phyloP scores from a whole-genome alignment of 2,113 vertebrate genomes.

The Misgurnus anguillicaudatus region DNA sequence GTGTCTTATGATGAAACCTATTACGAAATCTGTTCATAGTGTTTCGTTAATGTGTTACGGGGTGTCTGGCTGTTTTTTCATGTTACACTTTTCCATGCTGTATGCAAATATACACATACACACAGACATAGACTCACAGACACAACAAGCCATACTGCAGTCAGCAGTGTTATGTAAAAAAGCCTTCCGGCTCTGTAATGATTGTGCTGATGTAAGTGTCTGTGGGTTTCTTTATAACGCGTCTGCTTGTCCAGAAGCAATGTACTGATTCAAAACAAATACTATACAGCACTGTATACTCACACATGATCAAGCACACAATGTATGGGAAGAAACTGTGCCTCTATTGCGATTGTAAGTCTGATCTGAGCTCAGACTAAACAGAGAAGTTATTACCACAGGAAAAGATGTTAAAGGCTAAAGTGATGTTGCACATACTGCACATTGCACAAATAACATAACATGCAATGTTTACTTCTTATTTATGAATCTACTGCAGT shows the following conservation, averaged over 20 bases:
- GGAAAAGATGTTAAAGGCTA: not conserved
- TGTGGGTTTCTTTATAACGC: constrained; percentile 17
- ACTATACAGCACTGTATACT: not conserved
- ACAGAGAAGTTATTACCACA: not conserved
- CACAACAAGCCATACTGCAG: not conserved
- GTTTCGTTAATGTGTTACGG: not conserved
- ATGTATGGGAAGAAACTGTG: not conserved
- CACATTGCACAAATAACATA: too few relatives aligned
- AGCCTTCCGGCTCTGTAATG: not conserved
- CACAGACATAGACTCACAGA: not conserved
- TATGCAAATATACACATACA: not conserved
- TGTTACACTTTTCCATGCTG: not conserved
- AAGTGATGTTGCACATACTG: not conserved
- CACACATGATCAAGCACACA: not conserved
- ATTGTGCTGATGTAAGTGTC: constrained; percentile 12
- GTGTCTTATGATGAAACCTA: not conserved
- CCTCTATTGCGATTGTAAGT: not conserved
- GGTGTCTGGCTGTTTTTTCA: not conserved
- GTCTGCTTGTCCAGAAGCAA: not conserved
- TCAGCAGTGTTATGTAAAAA: not conserved
- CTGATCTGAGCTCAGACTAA: not conserved
- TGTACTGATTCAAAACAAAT: not conserved
- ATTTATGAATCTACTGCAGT: too few relatives aligned
- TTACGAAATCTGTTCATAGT: constrained; percentile 9
- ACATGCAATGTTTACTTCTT: too few relatives aligned